Percentiles rank a stretch among this genome's conserved stretches.
Evolutionary conservation across 2,888 invertebrate species (phyloP).

Genomic region (Holacanthella duospinosa): DNA sequence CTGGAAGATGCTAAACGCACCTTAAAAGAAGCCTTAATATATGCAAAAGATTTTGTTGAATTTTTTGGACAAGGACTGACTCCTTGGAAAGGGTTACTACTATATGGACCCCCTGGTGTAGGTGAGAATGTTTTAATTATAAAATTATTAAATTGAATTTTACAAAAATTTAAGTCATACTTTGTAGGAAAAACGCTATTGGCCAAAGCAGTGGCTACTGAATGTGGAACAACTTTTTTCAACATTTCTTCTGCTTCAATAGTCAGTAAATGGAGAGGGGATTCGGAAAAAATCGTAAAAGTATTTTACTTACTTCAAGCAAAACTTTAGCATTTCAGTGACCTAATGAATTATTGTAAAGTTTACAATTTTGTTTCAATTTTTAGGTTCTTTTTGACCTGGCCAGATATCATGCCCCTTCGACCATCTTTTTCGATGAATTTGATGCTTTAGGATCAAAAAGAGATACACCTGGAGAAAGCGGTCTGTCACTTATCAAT

Average conservation of each 20-base stretch:
- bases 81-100: constrained; percentile 49
- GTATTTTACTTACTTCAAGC: constrained; percentile 43
- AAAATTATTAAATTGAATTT: neutral
- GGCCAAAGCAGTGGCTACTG: constrained; percentile 76
- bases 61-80: constrained; percentile 39
- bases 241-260: constrained; percentile 80
- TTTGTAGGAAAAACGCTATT: constrained; percentile 69
- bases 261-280: constrained; percentile 92
- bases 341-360: neutral
- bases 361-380: constrained; percentile 4
- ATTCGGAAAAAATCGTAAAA: constrained; percentile 84
- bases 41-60: constrained; percentile 40
- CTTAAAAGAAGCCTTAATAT: constrained; percentile 75
- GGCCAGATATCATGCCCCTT: constrained; percentile 72
- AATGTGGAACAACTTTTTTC: constrained; percentile 70
- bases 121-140: constrained; percentile 25
- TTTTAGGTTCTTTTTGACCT: constrained; percentile 70
- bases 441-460: constrained; percentile 70
- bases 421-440: constrained; percentile 87
- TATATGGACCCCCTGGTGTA: constrained; percentile 48
- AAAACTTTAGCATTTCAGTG: neutral
- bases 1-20: constrained; percentile 61
- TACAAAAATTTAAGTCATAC: neutral
- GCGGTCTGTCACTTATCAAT: too few relatives aligned
- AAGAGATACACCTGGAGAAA: constrained; percentile 52